Evolutionary conservation across 2,797 vertebrate genomes (phyloP), one percentile per base, ranked within the genome.

Genomic region (Coendou prehensilis): DNA sequence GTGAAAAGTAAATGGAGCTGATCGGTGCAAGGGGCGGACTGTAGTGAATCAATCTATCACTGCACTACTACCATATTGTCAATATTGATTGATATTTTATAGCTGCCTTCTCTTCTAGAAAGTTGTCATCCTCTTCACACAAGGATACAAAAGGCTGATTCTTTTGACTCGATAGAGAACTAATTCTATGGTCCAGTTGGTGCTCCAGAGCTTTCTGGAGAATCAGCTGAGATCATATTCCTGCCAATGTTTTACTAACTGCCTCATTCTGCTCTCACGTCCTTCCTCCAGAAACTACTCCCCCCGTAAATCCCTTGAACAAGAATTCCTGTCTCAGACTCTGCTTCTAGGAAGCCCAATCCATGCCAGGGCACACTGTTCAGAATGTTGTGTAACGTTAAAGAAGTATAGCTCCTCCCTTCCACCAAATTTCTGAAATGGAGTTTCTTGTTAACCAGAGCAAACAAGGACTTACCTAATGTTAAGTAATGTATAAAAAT

Each of bases 251-350:
- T 96, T 78, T n/a, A 47, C 54, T 89, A n/a, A 18, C 54, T 94
- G 20, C 75, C 22, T 41, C 37, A 50, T 45, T 26, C 1, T 92
- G 28, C 20, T 82, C 33, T 81, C 14, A 20, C 28, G 63, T 28
- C 26, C 56, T 93, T 76, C 75, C 73, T 90, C 57, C 78, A 79
- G 78, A 93, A 88, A 83, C 57, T 47, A 80, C 22, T 95, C 52
- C 18, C 15, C 5, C 1, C 41, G 17, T 61, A 84, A 94, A n/a
- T 75, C 30, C 64, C 79, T 94, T 75, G 64, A 93, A 50, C 33
- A 90, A 79, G 50, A 87, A 90, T 76, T 57, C 18, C 75, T 87
- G 15, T 92, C n/a, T 69, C 86, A 87, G 54, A 71, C 9, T 85
- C 61, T 76, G 20, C 15, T 76, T 83, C 87, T 81, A 57, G 56